Evolutionary conservation across 2,113 vertebrate species (phyloP).

Genomic region (Acrocephalus arundinaceus): DNA sequence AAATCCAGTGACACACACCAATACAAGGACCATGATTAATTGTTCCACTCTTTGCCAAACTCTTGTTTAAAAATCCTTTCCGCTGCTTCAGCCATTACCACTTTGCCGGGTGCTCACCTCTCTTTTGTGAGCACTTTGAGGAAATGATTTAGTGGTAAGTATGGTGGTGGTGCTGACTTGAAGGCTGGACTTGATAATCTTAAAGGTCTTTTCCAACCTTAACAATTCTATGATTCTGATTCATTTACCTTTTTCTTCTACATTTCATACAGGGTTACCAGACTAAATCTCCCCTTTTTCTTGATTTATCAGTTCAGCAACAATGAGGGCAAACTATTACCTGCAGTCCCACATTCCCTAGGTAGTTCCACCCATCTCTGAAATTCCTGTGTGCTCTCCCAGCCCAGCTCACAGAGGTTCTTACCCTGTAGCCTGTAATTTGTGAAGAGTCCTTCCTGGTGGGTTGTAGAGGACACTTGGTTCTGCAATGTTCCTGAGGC

Average conservation of each 20-base stretch:
- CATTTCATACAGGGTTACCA: background rate
- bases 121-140: background rate
- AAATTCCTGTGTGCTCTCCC: background rate
- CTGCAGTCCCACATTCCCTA: background rate
- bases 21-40: background rate
- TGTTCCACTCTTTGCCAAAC: background rate
- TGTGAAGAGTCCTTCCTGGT: background rate
- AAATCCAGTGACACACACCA: background rate
- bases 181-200: too few species aligned
- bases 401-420: background rate
- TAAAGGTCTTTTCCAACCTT: background rate
- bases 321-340: background rate
- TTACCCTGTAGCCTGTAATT: background rate
- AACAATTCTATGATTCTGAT: background rate
- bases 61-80: background rate
- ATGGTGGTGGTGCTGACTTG: background rate
- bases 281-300: background rate
- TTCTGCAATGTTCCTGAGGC: background rate
- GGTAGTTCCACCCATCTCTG: background rate
- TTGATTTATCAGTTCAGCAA: background rate
- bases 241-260: background rate
- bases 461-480: background rate
- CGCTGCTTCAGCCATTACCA: background rate
- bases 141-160: background rate
- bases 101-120: background rate